Evolutionary conservation across 2,888 invertebrate species (phyloP), one percentile per base, ranked within the genome.

Genomic region (Meta bourneti): DNA sequence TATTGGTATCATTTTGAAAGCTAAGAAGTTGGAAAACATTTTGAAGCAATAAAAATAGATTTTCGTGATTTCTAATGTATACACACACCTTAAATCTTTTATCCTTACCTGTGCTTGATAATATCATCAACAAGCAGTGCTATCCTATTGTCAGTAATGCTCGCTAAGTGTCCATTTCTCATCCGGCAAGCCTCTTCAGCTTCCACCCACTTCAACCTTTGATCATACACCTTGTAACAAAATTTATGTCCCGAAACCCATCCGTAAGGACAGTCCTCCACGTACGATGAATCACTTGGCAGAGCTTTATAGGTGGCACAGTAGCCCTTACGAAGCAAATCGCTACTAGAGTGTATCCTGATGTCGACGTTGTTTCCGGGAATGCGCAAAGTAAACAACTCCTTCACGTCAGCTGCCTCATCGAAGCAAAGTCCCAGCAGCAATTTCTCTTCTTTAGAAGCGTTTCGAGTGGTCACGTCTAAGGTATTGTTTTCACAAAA

Each of bases 161-260:
- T 97, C 6, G 96, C 96, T 20, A 97, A 95, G 94, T 97, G 97
- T 0, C 97, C 97, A 0, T 96, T 97, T 20, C 96, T 94, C 90
- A 96, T 95, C 6, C 95, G 95, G 94, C 97, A 97, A 94, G 96
- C 96, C 48, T 96, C 95, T 94, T 97, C 97, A 0, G 97, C 97
- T 92, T 96, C 96, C 16, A 95, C 95, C 97, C 97, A 97, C 0
- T 96, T 95, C 93, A 96, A 94, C 93, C 95, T 95, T 6, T 95
- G 95, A 74, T 97, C 96, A 91, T 96, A 95, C 7, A 96, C 96
- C 87, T 96, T 95, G 94, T 97, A 95, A 94, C 97, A 97, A 94
- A 96, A 96, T 93, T 96, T 96, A 80, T 96, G 96, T 92, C 96
- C 95, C 5, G 96, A 95, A 91, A 97, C 96, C 97, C 97, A 97